Evolutionary conservation across 2,113 vertebrate species (phyloP), one percentile per base, ranked within the genome.

Genomic region (Urocolius indicus): DNA sequence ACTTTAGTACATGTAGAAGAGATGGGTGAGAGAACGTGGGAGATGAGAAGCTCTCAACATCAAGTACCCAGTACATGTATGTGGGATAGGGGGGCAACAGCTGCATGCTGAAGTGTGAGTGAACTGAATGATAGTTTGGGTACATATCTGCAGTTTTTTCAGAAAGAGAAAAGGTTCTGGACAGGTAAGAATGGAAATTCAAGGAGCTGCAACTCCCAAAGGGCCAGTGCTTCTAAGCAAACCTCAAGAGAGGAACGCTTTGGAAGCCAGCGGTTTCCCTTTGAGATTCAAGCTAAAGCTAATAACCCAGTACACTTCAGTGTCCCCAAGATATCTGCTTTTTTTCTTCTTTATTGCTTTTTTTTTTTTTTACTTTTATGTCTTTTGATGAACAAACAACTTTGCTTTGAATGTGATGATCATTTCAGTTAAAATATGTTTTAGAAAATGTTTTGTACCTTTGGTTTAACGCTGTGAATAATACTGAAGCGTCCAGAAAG

Each of bases 61-160:
- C 1, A 1, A 45, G 29, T 27, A 38, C 41, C 30, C 55, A n/a
- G 34, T n/a, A 20, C 4, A 9, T 10, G 1, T 34, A 41, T 2
- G 17, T 1, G 4, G 26, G 20, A 32, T 72, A 23, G 4, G 27
- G 27, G 16, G 59, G 27, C 14, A 73, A 52, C 18, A n/a, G 43
- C 27, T 71, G 22, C n/a, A 11, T 84, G 26, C 12, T 61, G 73
- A 66, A 66, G n/a, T n/a, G 34, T 3, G 9, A 52, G 23, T 8
- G 19, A 79, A 16, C 4, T 73, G 46, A 59, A 24, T 36, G 36
- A 43, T 32, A 32, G 62, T 51, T 75, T 71, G 26, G 14, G 16
- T 72, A 36, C 0, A 1, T 26, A 67, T 12, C 29, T 62, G 68
- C 12, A 43, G 29, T 13, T 36, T 73, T 19, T 23, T 84, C 22